Evolutionary conservation across 2,888 invertebrate species (phyloP).

Genomic region (Petrophora chlorosata): DNA sequence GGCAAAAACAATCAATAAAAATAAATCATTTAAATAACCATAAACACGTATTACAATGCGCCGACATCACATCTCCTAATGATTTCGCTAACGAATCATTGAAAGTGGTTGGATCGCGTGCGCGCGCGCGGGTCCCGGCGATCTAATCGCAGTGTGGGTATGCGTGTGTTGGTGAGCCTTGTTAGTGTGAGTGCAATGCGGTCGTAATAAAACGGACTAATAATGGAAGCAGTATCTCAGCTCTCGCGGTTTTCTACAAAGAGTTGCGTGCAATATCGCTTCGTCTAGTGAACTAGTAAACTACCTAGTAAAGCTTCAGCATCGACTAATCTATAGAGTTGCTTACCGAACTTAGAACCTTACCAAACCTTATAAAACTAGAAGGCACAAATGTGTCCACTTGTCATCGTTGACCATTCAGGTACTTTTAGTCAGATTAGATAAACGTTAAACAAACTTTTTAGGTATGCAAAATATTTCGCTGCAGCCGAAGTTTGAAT

Average conservation of each 20-base stretch:
- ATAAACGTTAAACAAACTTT: too few relatives aligned
- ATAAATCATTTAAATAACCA: constrained; percentile 84
- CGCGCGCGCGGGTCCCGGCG: constrained; percentile 61
- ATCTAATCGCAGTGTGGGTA: constrained; percentile 53
- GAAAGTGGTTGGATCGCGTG: constrained; percentile 82
- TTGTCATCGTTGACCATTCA: too few relatives aligned
- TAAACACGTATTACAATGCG: constrained; percentile 82
- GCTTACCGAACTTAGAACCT: too few relatives aligned
- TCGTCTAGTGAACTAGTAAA: too few relatives aligned
- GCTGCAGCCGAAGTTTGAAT: too few relatives aligned
- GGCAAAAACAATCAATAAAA: constrained; percentile 84
- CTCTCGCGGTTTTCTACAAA: background rate
- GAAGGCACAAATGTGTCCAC: too few relatives aligned
- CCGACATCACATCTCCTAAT: constrained; percentile 83
- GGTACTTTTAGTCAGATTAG: too few relatives aligned
- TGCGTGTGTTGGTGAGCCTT: constrained; percentile 46
- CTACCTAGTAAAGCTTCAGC: too few relatives aligned
- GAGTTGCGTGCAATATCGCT: background rate
- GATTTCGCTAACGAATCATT: constrained; percentile 84
- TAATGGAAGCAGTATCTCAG: constrained; percentile 37
- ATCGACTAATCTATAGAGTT: too few relatives aligned
- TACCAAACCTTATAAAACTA: too few relatives aligned
- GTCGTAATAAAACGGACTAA: constrained; percentile 45
- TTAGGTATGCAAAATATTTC: too few relatives aligned
- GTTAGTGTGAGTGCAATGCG: constrained; percentile 66